Percentiles rank a stretch among this genome's conserved stretches.
Evolutionary conservation across 1,140 invertebrate species (phyloP).

Genomic region (Rhynchophorus ferrugineus): DNA sequence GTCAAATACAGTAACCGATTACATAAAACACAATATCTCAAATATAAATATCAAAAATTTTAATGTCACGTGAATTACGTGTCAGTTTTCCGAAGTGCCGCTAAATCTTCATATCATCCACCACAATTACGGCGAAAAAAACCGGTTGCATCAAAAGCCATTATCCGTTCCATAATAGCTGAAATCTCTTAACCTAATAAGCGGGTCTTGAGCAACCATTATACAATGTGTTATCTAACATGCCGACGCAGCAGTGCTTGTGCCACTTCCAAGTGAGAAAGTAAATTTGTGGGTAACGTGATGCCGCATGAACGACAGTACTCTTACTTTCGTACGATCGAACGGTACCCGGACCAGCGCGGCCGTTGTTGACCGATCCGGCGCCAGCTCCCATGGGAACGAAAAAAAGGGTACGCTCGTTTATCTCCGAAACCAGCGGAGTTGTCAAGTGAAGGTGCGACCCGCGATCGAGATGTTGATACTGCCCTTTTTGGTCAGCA

Average conservation of each 20-base stretch:
- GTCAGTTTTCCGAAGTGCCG: no score
- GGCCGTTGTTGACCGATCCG: background rate
- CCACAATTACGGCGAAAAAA: no score
- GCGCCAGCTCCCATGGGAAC: background rate
- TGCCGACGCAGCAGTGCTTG: background rate
- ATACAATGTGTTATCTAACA: conserved; percentile 3
- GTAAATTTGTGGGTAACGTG: background rate
- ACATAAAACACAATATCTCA: no score
- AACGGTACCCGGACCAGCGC: background rate
- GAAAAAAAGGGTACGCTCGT: no score
- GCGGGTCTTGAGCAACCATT: background rate
- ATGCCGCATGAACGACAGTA: background rate
- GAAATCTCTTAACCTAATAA: no score
- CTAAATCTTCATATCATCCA: no score
- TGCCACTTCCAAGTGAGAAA: conserved; percentile 7
- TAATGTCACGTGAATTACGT: no score
- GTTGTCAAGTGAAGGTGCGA: background rate
- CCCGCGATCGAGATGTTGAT: conserved; percentile 14
- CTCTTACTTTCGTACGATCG: conserved; percentile 7
- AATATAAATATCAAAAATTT: no score
- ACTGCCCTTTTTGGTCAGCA: conserved; percentile 11
- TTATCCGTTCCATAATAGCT: no score
- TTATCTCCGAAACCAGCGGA: background rate
- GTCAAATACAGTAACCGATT: no score
- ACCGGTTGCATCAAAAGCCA: no score